Conservation (phyloP, 1,140 invertebrate genomes). For the Drosophila eugracilis region DNA sequence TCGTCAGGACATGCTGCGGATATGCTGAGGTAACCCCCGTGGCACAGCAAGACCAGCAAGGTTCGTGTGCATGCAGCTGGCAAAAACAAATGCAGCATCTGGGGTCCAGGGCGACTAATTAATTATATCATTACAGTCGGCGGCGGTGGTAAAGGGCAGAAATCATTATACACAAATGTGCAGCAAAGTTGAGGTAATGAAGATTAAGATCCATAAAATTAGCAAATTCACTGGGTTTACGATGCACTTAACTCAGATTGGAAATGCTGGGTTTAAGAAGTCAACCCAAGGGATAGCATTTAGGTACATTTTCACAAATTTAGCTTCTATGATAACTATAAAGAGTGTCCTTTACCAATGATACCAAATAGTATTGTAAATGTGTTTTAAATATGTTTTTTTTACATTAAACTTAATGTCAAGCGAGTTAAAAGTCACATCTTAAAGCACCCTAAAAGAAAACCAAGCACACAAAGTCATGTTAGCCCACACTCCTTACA, state of each 20-base stretch:
- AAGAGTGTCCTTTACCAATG: too few species aligned
- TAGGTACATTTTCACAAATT: too few species aligned
- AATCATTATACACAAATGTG: slow-evolving; percentile 26
- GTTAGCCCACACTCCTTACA: neutral
- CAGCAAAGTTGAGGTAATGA: slow-evolving; percentile 1
- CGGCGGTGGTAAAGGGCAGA: slow-evolving; percentile 1
- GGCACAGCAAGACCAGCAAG: slow-evolving; percentile 22
- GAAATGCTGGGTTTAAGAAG: neutral
- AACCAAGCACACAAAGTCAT: too few species aligned
- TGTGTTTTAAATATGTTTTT: too few species aligned
- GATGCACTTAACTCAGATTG: neutral
- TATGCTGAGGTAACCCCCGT: slow-evolving; percentile 10
- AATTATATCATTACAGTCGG: slow-evolving; percentile 53
- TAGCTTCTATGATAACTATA: too few species aligned
- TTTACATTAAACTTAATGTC: too few species aligned
- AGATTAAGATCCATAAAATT: slow-evolving; percentile 16
- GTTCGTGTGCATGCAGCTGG: slow-evolving; percentile 46
- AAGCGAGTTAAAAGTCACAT: too few species aligned
- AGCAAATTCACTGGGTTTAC: slow-evolving; percentile 8
- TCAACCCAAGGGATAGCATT: neutral
- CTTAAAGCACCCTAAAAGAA: too few species aligned
- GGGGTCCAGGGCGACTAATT: slow-evolving; percentile 37
- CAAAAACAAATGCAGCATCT: slow-evolving; percentile 48
- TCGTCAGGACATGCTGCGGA: neutral
- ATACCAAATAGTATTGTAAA: too few species aligned